Conservation (phyloP, 2,113 vertebrate genomes). For the Xiphophorus hellerii region DNA sequence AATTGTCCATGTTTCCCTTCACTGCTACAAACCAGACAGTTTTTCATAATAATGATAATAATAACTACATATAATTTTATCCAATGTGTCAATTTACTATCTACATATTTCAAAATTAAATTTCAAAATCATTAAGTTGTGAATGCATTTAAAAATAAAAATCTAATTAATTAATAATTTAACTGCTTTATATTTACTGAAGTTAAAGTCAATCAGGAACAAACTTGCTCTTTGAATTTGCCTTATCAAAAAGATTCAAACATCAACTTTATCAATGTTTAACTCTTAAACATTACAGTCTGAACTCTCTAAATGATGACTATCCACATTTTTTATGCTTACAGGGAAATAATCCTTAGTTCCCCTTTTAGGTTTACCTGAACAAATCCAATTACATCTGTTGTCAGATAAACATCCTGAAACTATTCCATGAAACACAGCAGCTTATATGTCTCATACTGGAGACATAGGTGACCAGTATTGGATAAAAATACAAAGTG, state of each 20-base stretch:
- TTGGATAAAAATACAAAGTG: background rate
- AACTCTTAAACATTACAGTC: background rate
- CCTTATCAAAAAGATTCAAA: no score
- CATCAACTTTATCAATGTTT: no score
- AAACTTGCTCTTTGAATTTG: no score
- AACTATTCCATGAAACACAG: background rate
- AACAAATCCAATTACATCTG: background rate
- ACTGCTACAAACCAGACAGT: background rate
- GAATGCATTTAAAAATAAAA: no score
- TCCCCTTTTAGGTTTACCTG: background rate
- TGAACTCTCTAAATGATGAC: background rate
- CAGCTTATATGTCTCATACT: no score
- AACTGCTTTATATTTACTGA: no score
- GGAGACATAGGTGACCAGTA: no score
- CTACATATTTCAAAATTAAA: no score
- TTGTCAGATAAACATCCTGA: background rate
- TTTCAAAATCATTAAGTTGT: no score
- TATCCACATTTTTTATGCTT: background rate
- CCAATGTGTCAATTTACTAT: background rate
- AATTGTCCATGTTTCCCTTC: background rate
- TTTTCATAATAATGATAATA: background rate
- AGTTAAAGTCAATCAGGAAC: no score
- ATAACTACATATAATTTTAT: no score
- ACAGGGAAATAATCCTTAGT: background rate
- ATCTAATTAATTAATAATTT: no score